Base-by-base conservation (phyloP, 2,888 invertebrate genomes). In the Zonitis immaculata region DNA sequence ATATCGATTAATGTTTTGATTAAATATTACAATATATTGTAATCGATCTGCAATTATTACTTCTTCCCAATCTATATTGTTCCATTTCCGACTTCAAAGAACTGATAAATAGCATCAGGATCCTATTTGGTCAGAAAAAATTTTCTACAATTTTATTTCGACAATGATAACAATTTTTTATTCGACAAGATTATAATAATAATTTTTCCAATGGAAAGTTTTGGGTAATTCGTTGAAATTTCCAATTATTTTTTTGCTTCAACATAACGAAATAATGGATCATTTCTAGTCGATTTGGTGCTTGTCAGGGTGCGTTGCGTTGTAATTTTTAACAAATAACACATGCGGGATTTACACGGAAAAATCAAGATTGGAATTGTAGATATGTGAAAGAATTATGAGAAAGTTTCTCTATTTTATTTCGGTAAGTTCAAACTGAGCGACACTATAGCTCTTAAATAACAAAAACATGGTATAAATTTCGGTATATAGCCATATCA, bases 341-440 rank as follows among this genome's bases (percentile, higher is more conserved):
- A 53, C 53, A 55, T 59, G 59, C 55, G 53, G 57, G 60, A 52
- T 57, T 59, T 60, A 53, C 50, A 57, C 44, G 56, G 45, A 47
- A 51, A 54, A 44, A 32, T 43, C 43, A 47, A 60, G 63, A 65
- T 61, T 56, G 52, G 57, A 62, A 57, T 55, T 44, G 16, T 22
- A 55, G 65, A 65, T 65, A 65, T 39, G 52, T 46, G 26, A 12
- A 58, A 57, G 62, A 63, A 55, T 63, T 65, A 62, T 64, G 58
- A 51, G 55, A 32, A 45, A 55, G 43, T n/a, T n/a, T n/a, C n/a
- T n/a, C n/a, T 50, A 44, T 54, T 44, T 42, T 46, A 46, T 49
- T 44, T 49, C 25, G 54, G 47, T 45, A 49, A 44, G 53, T 57
- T 49, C 44, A 14, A 14, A 14, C 32, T 14, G 7, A 7, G 14